Percentiles rank a stretch among this genome's conserved stretches.
Evolutionary conservation across 2,797 vertebrate genomes (phyloP).

Genomic region (Alosa sapidissima): DNA sequence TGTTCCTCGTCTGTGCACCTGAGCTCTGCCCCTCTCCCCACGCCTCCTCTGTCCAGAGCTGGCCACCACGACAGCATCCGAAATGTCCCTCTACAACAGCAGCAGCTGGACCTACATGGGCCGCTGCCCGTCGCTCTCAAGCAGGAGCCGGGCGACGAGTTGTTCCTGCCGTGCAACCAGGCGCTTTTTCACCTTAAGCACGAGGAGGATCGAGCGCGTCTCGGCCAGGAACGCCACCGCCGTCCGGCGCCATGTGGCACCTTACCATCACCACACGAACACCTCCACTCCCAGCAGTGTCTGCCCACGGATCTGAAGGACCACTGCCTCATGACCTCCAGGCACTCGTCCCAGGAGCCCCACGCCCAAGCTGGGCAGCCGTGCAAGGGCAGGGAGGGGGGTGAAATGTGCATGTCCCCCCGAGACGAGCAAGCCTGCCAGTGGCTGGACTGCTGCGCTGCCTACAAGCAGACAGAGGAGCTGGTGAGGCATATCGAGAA

Average conservation of each 20-base stretch:
- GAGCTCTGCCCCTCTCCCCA: conserved; percentile 49
- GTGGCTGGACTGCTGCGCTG: conserved; percentile 91
- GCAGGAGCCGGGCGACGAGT: conserved; percentile 85
- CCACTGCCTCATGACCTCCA: conserved; percentile 54
- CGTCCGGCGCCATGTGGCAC: conserved; percentile 44
- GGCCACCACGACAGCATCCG: conserved; percentile 56
- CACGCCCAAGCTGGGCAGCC: conserved; percentile 28
- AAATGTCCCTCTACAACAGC: conserved; percentile 28
- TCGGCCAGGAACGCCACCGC: conserved; percentile 69
- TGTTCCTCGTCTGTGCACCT: conserved; percentile 59
- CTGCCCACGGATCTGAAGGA: conserved; percentile 52
- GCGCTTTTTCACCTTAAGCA: conserved; percentile 71
- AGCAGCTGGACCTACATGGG: conserved; percentile 67
- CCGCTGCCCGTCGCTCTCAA: conserved; percentile 77
- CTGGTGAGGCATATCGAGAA: conserved; percentile 97
- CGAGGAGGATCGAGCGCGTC: conserved; percentile 63
- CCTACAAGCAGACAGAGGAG: conserved; percentile 89
- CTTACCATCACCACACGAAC: conserved; percentile 39
- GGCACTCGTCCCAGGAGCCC: conserved; percentile 48
- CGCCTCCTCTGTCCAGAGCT: conserved; percentile 39
- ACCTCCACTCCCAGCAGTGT: conserved; percentile 55
- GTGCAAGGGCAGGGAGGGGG: conserved; percentile 53
- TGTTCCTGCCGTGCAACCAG: conserved; percentile 66
- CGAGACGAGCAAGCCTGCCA: conserved; percentile 82
- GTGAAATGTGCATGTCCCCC: conserved; percentile 44